These are phyloP conservation scores for Zoanthus sansibaricus DNA, from an alignment of 92 coral and sea anemone genomes.

Conservation along the genomic window DNA sequence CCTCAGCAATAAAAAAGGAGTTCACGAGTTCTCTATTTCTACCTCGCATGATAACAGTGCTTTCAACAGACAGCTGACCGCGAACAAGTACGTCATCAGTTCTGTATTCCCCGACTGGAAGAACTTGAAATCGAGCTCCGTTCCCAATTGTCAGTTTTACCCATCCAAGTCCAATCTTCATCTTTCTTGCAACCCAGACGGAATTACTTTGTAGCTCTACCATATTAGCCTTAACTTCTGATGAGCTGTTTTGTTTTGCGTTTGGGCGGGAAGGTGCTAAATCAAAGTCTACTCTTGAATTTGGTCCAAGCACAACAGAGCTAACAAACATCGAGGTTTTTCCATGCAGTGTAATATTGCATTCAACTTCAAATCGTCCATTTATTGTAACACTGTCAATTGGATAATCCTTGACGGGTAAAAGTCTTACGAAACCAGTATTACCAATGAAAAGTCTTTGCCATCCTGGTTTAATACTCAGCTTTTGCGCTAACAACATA, in stretches of 20 bases:
- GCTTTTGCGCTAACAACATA: conserved; percentile 61
- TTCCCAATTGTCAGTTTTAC: conserved; percentile 25
- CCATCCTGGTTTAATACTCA: conserved; percentile 87
- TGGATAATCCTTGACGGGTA: conserved; percentile 67
- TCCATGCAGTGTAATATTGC: conserved; percentile 73
- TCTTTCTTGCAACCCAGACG: conserved; percentile 31
- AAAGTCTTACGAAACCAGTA: conserved; percentile 62
- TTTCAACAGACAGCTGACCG: conserved; percentile 30
- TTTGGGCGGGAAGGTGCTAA: conserved; percentile 19
- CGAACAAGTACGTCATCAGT: conserved; percentile 14
- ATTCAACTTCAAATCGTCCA: conserved; percentile 72
- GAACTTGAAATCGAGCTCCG: not conserved
- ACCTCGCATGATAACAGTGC: conserved; percentile 14
- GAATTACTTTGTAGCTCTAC: conserved; percentile 16
- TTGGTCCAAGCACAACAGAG: conserved; percentile 29
- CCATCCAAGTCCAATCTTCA: conserved; percentile 34
- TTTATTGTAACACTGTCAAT: conserved; percentile 63
- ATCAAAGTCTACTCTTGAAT: conserved; percentile 10
- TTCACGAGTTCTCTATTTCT: conserved; percentile 17
- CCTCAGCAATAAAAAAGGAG: conserved; percentile 15
- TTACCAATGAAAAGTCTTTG: conserved; percentile 67
- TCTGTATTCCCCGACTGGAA: conserved; percentile 29
- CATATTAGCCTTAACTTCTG: conserved; percentile 18
- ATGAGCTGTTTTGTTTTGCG: conserved; percentile 1
- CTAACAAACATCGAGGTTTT: conserved; percentile 56